Conservation (phyloP, 2,113 vertebrate species). For the Poecile atricapillus region DNA sequence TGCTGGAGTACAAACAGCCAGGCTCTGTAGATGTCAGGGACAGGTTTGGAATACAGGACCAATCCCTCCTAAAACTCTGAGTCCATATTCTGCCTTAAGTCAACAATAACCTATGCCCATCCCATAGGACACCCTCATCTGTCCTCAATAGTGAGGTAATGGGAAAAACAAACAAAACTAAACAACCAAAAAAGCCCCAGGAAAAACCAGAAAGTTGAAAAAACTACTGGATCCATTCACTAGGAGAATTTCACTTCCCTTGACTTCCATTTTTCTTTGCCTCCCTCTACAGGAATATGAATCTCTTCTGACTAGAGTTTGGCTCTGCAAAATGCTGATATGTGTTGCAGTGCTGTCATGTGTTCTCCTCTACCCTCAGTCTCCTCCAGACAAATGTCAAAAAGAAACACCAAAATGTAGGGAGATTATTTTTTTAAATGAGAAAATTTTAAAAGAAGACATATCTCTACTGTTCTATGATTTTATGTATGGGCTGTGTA, state of each 20-base stretch:
- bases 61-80: not conserved
- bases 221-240: fast-evolving
- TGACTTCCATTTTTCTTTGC: not conserved
- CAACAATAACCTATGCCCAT: not conserved
- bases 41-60: not conserved
- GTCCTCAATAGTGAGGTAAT: not conserved
- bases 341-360: not conserved
- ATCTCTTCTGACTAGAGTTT: not conserved
- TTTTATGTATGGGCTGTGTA: not conserved
- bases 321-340: not conserved
- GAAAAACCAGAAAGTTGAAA: not conserved
- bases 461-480: not conserved
- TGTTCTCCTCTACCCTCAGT: not conserved
- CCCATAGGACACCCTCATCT: not conserved
- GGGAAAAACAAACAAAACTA: not conserved
- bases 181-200: not conserved
- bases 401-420: not conserved
- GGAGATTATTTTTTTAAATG: not conserved
- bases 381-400: not conserved
- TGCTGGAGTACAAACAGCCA: not conserved
- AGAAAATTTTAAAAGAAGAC: not conserved
- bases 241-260: not conserved
- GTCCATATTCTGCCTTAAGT: not conserved
- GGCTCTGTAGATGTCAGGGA: not conserved
- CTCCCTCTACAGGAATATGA: not conserved